Evolutionary conservation across 2,797 vertebrate genomes (phyloP), one percentile per base, ranked within the genome.

Genomic region (Paguma larvata): DNA sequence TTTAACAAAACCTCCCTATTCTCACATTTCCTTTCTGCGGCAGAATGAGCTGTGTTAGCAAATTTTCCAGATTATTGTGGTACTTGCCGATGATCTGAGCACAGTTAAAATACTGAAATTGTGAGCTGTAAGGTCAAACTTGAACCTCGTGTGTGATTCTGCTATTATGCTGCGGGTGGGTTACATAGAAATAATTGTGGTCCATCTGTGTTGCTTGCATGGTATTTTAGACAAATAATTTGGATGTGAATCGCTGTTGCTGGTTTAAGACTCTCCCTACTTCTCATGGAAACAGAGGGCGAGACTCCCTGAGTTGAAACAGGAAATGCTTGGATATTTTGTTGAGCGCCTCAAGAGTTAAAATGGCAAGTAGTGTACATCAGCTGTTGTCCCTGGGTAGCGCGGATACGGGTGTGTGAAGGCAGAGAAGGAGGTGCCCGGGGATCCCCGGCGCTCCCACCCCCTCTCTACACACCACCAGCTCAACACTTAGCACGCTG

Each of bases 1-100:
- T 93, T 91, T 85, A 85, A 94, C 91, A 95, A 95, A 95, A 93
- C 84, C 51, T 96, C 70, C 72, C 86, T 93, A 38, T 92, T 88
- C 91, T 89, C 53, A 51, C 83, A 85, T 97, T 97, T 94, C 89
- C 25, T 70, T 91, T 95, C 25, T 38, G 53, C 85, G 53, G 44
- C n/a, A 92, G 78, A 97, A 97, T 46, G 88, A 97, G 84, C 96
- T 68, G 70, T 32, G 90, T 89, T 91, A 89, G 96, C 94, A 91
- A 34, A 96, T 95, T 98, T 97, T 94, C 72, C 70, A 87, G 53
- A 94, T 96, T 80, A 77, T 77, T 86, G 77, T 90, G 89, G 96
- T 86, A 38, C 90, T 97, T 92, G 72, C 78, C 53, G 75, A 90
- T 85, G 89, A 84, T 62, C 78, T 73, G 84, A 95, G 77, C 46